Evolutionary conservation across 2,888 invertebrate genomes (phyloP), one percentile per base, ranked within the genome.

Genomic region (Oxycera nigricornis): DNA sequence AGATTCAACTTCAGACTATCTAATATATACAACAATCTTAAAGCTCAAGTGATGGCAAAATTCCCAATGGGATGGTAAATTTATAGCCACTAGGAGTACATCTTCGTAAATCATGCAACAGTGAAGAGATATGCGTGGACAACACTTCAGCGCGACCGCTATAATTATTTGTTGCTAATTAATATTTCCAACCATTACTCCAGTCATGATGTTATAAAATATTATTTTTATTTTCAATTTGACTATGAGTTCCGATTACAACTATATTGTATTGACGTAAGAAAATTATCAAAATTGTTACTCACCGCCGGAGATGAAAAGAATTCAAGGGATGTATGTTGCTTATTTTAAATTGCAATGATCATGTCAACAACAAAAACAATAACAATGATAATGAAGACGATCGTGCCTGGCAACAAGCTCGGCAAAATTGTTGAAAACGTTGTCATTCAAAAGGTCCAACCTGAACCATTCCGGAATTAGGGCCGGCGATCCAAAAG

Each of bases 201-300:
- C 67, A 41, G 46, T 67, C 67, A 14, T 67, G 67, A 67, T 73
- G 67, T 39, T 65, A 73, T 75, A 75, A 75, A 75, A 73, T 67
- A 72, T 73, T 75, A 75, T 75, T 75, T 75, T 75, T 75, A 75
- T 75, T 73, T 75, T 75, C 75, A 75, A 75, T 75, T 74, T 74
- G 55, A 20, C n/a, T n/a, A n/a, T n/a, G n/a, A n/a, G n/a, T n/a
- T n/a, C n/a, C n/a, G n/a, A n/a, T n/a, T n/a, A n/a, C n/a, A n/a
- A n/a, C n/a, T n/a, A n/a, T n/a, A n/a, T n/a, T n/a, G n/a, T n/a
- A n/a, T n/a, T n/a, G n/a, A n/a, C n/a, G n/a, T n/a, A n/a, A n/a
- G n/a, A n/a, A n/a, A n/a, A n/a, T n/a, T n/a, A n/a, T n/a, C n/a
- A n/a, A n/a, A n/a, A n/a, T n/a, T n/a, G n/a, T n/a, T n/a, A n/a